Evolutionary conservation across 23 tunicate genomes (phyloP), one percentile per base, ranked within the genome.

Genomic region (Clavelina lepadiformis): DNA sequence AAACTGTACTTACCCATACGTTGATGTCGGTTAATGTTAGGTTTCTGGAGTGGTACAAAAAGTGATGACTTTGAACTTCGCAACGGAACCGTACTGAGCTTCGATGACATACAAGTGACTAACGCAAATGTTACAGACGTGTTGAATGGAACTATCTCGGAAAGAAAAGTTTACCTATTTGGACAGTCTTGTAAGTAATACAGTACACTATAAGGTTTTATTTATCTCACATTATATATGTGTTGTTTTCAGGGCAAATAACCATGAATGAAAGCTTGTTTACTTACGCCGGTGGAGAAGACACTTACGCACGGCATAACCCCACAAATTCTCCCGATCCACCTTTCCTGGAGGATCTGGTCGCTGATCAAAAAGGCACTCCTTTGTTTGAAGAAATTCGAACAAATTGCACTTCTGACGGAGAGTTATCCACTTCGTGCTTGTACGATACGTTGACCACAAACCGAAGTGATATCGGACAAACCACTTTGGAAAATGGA

Each of bases 331-430:
- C 69, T 4, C 4, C 75, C 23, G 75, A 38, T 1, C 84, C 84
- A 23, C 84, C 75, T 35, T 78, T 78, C 31, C 35, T 78, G 27
- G 84, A 78, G 51, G 75, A 68, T 15, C 36, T 78, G 41, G 84
- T 78, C 5, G 69, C 68, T 11, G 35, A 38, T 1, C 84, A 78
- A 33, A 41, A 51, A 24, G 38, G 34, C 23, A 68, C 50, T 19
- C 3, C 13, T 3, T 47, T 50, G 22, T 78, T 78, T 36, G 13
- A 58, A 8, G 19, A n/a, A 1, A 58, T 20, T 30, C 46, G 68
- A 18, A 38, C 75, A 2, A 46, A 32, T 22, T 78, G 84, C 56
- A 78, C 75, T 1, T 36, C 27, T 29, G 26, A 56, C 31, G n/a
- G n/a, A n/a, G 34, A 23, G 13, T 2, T 76, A 15, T 78, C 84